Base-by-base conservation (phyloP, 2,797 vertebrate genomes). In the Parauchenoglanis punctatus region DNA sequence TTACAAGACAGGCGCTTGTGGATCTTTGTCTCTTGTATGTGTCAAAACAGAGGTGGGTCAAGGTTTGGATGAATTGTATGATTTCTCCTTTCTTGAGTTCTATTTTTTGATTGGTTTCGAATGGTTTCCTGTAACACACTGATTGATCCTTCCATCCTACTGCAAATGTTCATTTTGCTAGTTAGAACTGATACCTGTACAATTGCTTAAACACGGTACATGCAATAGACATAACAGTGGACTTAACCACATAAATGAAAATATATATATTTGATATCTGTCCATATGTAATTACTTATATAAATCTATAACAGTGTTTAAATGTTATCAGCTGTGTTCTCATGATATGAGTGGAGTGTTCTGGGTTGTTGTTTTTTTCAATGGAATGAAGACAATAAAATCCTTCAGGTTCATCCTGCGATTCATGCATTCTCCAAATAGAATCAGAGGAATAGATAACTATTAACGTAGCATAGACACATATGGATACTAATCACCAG, bases 1-100 rank as follows among this genome's bases (percentile, higher is more conserved):
- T 91, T 92, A 93, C 94, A 95, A 95, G 95, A 95, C 94, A 92
- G 95, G 94, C 89, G 92, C 94, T 95, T 95, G 95, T 81, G 84
- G 90, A 92, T 70, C 20, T 88, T 78, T 72, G 81, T 77, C 61
- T 78, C 61, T 28, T 61, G 12, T 86, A 59, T 89, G 92, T 92
- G 90, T 93, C 90, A 93, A 91, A 93, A 94, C 93, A 91, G 90
- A 89, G 73, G 83, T 77, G 87, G 90, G 84, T 92, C 81, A 85
- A 63, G 91, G 90, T 86, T 85, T 88, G 3, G 63, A 65, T 91
- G 61, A 67, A 80, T 86, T 85, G 40, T 40, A 40, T 40, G 40
- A 40, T 40, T 59, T 82, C 85, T 85, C 76, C 84, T 87, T 85
- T 88, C 65, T 61, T 86, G 80, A 87, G 44, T 84, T 89, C 67